phyloP scores from a whole-genome alignment of 2,888 invertebrate species.

The Selenia dentaria region DNA sequence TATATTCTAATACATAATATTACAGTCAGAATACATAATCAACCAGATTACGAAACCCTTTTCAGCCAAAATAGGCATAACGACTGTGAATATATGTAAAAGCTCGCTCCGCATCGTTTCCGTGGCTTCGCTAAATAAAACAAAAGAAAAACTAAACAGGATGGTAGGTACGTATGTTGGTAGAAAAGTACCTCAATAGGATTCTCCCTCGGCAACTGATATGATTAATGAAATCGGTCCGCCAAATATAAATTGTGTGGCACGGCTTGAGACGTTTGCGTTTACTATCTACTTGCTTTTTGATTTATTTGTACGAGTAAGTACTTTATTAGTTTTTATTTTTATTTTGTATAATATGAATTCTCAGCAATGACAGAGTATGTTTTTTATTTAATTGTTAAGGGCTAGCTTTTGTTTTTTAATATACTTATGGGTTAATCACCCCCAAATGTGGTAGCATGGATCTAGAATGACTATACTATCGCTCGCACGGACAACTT shows the following conservation, averaged over 20 bases:
- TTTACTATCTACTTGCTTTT: too few species aligned
- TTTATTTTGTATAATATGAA: too few species aligned
- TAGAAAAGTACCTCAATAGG: constrained; percentile 31
- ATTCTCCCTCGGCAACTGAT: constrained; percentile 20
- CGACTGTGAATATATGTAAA: constrained; percentile 41
- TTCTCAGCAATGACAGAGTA: too few species aligned
- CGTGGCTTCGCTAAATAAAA: constrained; percentile 36
- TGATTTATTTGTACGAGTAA: too few species aligned
- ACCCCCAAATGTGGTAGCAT: too few species aligned
- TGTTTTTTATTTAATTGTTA: too few species aligned
- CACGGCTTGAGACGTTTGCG: too few species aligned
- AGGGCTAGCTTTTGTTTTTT: too few species aligned
- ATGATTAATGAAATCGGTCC: constrained; percentile 30
- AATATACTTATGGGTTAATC: too few species aligned
- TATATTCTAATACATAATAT: constrained; percentile 29
- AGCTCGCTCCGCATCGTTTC: constrained; percentile 26
- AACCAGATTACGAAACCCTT: constrained; percentile 41
- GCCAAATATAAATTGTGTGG: constrained; percentile 27
- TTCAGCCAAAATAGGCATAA: constrained; percentile 39
- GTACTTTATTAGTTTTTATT: too few species aligned
- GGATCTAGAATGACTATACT: too few species aligned
- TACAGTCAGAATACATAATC: constrained; percentile 37
- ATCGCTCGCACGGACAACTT: too few species aligned
- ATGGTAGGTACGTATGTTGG: constrained; percentile 31
- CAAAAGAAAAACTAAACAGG: constrained; percentile 36